Conservation (phyloP, 2,113 vertebrate genomes). For the Chunga burmeisteri region DNA sequence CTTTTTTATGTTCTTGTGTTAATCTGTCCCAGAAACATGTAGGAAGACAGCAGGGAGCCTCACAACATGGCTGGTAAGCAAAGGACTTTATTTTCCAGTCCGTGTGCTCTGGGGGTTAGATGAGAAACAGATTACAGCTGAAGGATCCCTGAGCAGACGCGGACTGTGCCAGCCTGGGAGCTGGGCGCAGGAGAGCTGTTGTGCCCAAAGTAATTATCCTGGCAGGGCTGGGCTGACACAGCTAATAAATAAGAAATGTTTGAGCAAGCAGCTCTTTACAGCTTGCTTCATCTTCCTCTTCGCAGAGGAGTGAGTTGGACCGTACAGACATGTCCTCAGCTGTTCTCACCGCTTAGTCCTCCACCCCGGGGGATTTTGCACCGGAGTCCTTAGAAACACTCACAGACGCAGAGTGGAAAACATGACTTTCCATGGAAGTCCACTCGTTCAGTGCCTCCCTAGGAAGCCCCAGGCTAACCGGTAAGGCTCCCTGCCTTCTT, state of each 20-base stretch:
- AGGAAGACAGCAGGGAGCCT: background rate
- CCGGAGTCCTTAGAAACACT: background rate
- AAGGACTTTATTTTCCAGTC: slow-evolving; percentile 26
- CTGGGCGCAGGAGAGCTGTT: background rate
- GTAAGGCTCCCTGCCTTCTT: background rate
- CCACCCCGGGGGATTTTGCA: background rate
- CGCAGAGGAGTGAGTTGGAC: background rate
- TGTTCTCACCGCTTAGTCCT: slow-evolving; percentile 43
- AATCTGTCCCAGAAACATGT: slow-evolving; percentile 13
- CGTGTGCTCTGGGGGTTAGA: background rate
- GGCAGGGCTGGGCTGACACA: background rate
- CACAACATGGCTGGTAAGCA: background rate
- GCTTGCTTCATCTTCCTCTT: slow-evolving; percentile 25
- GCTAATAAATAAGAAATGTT: slow-evolving; percentile 59
- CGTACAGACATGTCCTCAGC: background rate
- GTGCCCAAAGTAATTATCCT: slow-evolving; percentile 40
- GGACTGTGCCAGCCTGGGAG: background rate
- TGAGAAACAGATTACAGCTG: slow-evolving; percentile 33
- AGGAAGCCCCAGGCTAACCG: background rate
- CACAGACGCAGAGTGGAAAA: background rate
- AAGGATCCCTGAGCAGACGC: background rate
- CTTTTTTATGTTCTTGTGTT: background rate
- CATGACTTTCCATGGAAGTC: background rate
- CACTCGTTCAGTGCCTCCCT: background rate
- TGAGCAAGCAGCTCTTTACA: slow-evolving; percentile 17